phyloP scores from a whole-genome alignment of 2,888 invertebrate genomes.

The Onchidella celtica region DNA sequence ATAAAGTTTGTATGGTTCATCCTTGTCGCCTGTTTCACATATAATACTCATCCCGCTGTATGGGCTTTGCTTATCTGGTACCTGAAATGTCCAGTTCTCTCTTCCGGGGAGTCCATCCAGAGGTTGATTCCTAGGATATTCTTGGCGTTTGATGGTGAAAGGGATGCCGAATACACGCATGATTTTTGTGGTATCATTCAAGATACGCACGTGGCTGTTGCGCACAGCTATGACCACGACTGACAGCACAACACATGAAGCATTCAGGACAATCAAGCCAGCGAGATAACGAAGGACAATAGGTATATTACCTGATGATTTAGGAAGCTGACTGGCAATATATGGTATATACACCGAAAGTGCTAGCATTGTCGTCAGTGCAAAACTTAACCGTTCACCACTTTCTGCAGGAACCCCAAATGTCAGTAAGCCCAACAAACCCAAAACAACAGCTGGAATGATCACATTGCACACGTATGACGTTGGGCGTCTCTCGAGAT shows the following conservation, averaged over 20 bases:
- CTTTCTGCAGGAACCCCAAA: constrained; percentile 44
- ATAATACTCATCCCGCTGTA: no score
- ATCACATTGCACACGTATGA: constrained; percentile 6
- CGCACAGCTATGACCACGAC: constrained; percentile 21
- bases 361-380: constrained; percentile 35
- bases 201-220: background rate
- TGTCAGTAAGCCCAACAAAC: constrained; percentile 25
- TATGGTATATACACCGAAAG: constrained; percentile 44
- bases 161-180: constrained; percentile 13
- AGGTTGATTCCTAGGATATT: no score
- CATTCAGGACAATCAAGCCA: constrained; percentile 3
- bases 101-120: no score
- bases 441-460: constrained; percentile 15
- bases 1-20: no score
- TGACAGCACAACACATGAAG: constrained; percentile 10
- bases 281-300: constrained; percentile 24
- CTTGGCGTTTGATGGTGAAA: constrained; percentile 3
- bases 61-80: no score
- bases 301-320: constrained; percentile 38
- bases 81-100: no score
- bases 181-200: background rate
- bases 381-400: constrained; percentile 45
- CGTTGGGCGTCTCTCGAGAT: constrained; percentile 21
- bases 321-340: constrained; percentile 38
- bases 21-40: no score